Evolutionary conservation across 2,797 vertebrate species (phyloP), one percentile per base, ranked within the genome.

Genomic region (Artibeus jamaicensis): DNA sequence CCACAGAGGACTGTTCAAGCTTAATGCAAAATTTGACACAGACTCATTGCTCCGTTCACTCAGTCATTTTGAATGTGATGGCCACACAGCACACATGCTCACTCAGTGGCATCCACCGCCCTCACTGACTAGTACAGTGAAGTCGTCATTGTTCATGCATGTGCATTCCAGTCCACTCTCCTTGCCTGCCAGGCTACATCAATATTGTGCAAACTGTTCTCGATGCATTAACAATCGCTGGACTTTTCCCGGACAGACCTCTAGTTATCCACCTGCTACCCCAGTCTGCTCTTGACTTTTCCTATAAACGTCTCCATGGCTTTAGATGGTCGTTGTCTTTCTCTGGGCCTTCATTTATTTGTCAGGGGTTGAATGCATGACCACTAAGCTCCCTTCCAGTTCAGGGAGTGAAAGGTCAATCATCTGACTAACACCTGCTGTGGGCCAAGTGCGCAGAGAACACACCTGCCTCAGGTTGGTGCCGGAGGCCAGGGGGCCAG

Each of bases 401-500:
- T 50, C n/a, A 74, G 71, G 15, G 34, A 86, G 26, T 32, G 9
- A 34, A 42, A 74, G 67, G 4, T 81, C 1, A 18, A 67, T 46
- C 77, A 70, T 70, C n/a, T 68, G 77, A n/a, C 39, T 68, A 26
- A 37, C 24, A 78, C 21, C 24, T 83, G 57, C 6, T 65, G 15
- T 42, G 53, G 77, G n/a, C n/a, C 82, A 11, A 44, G 77, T 44
- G 0, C 68, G 42, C 1, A 76, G 94, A 68, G 70, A 82, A 65
- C 57, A 73, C 34, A 34, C 95, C 93, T 96, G 97, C 88, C 71
- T 89, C 73, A 50, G 50, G 73, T 83, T 94, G 94, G 14, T 97
- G 93, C 96, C 59, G 65, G 73, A 53, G 57, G 48, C 55, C 67
- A 29, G 74, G 59, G 14, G 46, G 34, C 2, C 19, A 48, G 89